Conservation (phyloP, 2,888 invertebrate genomes). For the Schizaphis graminum region DNA sequence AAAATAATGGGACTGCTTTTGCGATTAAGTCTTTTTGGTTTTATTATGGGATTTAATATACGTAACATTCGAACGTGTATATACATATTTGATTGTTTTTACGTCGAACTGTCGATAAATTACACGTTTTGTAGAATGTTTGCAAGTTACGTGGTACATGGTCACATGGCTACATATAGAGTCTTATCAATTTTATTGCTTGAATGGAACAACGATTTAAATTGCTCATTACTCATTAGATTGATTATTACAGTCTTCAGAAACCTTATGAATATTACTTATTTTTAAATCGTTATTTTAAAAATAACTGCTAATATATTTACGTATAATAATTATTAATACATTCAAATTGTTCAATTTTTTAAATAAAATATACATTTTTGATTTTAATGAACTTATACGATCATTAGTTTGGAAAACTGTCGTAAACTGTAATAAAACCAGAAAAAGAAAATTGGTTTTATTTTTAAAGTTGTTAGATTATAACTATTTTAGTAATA, state of each 20-base stretch:
- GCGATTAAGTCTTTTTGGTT: neutral
- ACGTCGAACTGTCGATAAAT: neutral
- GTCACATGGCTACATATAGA: neutral
- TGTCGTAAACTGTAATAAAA: neutral
- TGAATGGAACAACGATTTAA: neutral
- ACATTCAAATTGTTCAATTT: neutral
- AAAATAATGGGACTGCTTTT: neutral
- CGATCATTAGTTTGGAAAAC: neutral
- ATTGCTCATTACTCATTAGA: neutral
- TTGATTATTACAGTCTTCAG: neutral
- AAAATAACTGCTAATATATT: neutral
- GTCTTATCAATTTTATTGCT: neutral
- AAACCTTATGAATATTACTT: neutral
- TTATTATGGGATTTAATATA: neutral
- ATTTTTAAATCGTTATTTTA: neutral
- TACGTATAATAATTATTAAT: neutral
- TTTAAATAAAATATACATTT: neutral
- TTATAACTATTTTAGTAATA: neutral
- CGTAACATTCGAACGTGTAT: neutral
- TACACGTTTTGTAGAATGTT: neutral
- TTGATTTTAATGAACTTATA: neutral
- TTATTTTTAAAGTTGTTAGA: neutral
- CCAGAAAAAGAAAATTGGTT: neutral
- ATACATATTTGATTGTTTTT: constrained; percentile 6
- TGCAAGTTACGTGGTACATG: neutral